phyloP scores from a whole-genome alignment of 2,113 vertebrate genomes.

The Perccottus glenii region DNA sequence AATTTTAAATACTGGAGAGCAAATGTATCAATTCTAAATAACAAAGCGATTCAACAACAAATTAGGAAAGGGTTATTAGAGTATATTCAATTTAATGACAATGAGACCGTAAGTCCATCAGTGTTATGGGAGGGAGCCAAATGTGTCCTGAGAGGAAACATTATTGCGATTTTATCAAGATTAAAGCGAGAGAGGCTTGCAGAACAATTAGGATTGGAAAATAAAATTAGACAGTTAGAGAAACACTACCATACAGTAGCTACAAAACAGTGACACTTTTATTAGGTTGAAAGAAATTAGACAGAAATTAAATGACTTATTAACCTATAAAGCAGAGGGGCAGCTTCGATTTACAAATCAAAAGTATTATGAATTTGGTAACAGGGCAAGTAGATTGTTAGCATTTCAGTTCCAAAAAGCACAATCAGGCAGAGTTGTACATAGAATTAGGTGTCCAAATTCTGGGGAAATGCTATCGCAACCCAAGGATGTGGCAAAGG shows the following conservation, averaged over 20 bases:
- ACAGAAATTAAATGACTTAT: not conserved
- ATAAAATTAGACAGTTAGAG: no score
- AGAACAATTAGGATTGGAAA: not conserved
- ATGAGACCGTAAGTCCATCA: not conserved
- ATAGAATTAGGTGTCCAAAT: no score
- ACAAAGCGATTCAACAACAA: not conserved
- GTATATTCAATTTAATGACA: constrained; percentile 6
- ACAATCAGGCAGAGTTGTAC: no score
- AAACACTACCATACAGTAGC: no score
- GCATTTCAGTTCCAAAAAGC: no score
- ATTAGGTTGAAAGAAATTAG: no score
- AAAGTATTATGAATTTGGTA: no score
- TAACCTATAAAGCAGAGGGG: not conserved
- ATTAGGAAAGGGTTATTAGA: not conserved
- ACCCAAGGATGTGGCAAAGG: no score
- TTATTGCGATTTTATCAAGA: constrained; percentile 1
- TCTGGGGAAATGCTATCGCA: no score
- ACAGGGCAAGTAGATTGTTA: no score
- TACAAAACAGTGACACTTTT: no score
- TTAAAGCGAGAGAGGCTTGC: not conserved
- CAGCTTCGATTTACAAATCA: no score
- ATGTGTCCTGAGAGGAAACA: constrained; percentile 3
- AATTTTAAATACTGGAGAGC: not conserved
- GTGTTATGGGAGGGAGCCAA: constrained; percentile 11
- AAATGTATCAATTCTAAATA: not conserved